Percentiles rank a stretch among this genome's conserved stretches.
Evolutionary conservation across 2,888 invertebrate species (phyloP).

Genomic region (Patella caerulea): DNA sequence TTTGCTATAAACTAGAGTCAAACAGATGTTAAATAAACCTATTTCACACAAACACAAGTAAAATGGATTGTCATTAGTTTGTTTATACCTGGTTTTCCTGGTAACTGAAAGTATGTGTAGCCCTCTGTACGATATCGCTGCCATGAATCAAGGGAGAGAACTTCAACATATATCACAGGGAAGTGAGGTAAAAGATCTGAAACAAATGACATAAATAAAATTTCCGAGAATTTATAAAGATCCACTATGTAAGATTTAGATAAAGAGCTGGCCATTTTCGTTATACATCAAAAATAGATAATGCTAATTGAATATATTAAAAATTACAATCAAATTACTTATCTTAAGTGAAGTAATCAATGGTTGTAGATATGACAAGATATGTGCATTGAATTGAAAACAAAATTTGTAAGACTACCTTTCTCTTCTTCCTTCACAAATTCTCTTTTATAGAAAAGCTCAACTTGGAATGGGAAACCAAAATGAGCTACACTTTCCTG

Average conservation of each 20-base stretch:
- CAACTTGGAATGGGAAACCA: conserved; percentile 69
- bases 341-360: too few relatives aligned
- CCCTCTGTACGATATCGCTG: conserved; percentile 83
- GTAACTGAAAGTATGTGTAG: conserved; percentile 76
- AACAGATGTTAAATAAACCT: background rate
- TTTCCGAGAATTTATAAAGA: background rate
- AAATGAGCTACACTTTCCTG: conserved; percentile 69
- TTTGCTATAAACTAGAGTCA: background rate
- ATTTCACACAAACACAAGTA: background rate
- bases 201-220: background rate
- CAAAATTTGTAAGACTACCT: conserved; percentile 34
- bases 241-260: too few relatives aligned
- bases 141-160: conserved; percentile 80
- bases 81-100: conserved; percentile 69
- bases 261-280: too few relatives aligned
- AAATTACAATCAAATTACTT: too few relatives aligned
- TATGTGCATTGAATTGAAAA: too few relatives aligned
- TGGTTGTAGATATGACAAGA: too few relatives aligned
- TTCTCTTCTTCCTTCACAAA: conserved; percentile 48
- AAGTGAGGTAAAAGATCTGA: conserved; percentile 67
- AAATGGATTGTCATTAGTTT: background rate
- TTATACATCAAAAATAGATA: too few relatives aligned
- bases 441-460: conserved; percentile 65
- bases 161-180: conserved; percentile 79
- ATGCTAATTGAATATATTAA: too few relatives aligned